Conservation (phyloP, 1,140 invertebrate genomes). For the Chionoecetes opilio region DNA sequence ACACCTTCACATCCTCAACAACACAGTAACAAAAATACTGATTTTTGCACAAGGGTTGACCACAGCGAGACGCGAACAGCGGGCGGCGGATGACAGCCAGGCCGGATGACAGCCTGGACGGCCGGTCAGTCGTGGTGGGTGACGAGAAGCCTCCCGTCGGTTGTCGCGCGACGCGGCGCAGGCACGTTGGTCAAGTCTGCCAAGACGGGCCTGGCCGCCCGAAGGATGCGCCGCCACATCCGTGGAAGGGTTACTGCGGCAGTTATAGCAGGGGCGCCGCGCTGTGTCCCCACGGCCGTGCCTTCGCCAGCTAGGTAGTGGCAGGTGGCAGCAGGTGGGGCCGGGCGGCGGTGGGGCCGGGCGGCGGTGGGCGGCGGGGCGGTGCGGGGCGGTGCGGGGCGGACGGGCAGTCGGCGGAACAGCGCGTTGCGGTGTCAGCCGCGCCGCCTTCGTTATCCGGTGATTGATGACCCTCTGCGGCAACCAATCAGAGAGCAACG, state of each 20-base stretch:
- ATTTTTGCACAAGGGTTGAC: background rate
- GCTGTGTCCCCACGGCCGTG: background rate
- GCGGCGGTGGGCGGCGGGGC: background rate
- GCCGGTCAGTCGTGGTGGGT: background rate
- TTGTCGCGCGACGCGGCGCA: background rate
- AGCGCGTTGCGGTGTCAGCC: conserved; percentile 59
- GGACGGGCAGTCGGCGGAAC: conserved; percentile 64
- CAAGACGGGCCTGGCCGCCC: background rate
- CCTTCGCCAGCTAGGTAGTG: background rate
- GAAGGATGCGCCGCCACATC: background rate
- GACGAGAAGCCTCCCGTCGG: background rate
- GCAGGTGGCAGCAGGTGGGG: conserved; percentile 56
- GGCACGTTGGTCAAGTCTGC: background rate
- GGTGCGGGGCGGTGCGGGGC: conserved; percentile 44
- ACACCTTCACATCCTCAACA: background rate
- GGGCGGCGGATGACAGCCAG: conserved; percentile 2
- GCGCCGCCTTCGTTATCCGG: conserved; percentile 65
- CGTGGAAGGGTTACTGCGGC: background rate
- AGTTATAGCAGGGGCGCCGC: conserved; percentile 12
- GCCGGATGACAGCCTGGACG: background rate
- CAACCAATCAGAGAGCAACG: conserved; percentile 51
- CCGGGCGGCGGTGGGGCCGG: background rate
- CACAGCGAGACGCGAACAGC: background rate
- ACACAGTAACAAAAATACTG: conserved; percentile 14
- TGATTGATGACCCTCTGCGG: conserved; percentile 71